phyloP scores from a whole-genome alignment of 2,888 invertebrate genomes.

The Melieria crassipennis region DNA sequence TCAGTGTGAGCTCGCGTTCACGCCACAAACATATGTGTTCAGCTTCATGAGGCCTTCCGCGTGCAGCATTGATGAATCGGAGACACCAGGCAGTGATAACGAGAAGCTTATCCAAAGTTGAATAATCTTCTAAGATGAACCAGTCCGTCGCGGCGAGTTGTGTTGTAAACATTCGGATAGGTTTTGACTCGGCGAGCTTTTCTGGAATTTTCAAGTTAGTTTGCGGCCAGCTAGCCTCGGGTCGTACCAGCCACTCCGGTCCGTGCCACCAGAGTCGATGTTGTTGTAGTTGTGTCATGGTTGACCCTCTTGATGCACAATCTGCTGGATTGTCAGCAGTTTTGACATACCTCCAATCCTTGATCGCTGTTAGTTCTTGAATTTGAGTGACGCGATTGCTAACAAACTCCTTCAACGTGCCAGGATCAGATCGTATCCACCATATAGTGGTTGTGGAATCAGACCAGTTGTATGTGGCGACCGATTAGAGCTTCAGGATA shows the following conservation, averaged over 20 bases:
- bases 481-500: constrained; percentile 1
- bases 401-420: not conserved
- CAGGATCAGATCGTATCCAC: constrained; percentile 6
- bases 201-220: not conserved
- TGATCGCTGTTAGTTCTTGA: no score
- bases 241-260: not conserved
- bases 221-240: not conserved
- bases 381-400: no score
- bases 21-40: not conserved
- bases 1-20: not conserved
- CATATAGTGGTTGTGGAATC: constrained; percentile 14
- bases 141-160: not conserved
- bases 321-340: no score
- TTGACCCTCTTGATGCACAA: no score
- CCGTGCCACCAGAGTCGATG: no score
- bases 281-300: no score
- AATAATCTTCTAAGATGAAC: not conserved
- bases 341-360: no score
- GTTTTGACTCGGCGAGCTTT: not conserved
- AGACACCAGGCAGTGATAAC: constrained; percentile 8
- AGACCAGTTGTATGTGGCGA: not conserved
- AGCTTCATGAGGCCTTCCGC: not conserved
- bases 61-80: not conserved
- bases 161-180: not conserved
- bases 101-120: not conserved